phyloP scores from a whole-genome alignment of 2,888 invertebrate species.

The Phyllotreta striolata region DNA sequence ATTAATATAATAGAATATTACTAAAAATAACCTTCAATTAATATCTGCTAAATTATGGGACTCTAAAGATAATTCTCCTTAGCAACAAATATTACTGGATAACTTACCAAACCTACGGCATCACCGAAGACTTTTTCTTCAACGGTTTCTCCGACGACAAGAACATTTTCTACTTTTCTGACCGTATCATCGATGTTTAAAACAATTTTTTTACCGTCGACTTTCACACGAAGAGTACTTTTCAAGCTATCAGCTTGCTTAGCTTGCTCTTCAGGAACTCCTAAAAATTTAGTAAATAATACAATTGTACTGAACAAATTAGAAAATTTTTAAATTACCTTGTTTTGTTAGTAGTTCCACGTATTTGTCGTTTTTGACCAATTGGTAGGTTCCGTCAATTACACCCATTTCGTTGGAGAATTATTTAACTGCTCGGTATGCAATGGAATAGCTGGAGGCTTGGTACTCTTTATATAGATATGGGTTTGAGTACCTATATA shows the following conservation, averaged over 20 bases:
- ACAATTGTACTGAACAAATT: slow-evolving; percentile 18
- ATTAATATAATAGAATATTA: too few species aligned
- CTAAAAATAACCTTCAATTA: too few species aligned
- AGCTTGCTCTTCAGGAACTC: slow-evolving; percentile 42
- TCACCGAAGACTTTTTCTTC: slow-evolving; percentile 42
- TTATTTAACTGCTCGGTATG: not conserved
- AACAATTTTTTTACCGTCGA: slow-evolving; percentile 44
- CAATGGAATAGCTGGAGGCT: not conserved
- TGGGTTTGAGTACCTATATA: too few species aligned
- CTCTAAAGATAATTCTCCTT: not conserved
- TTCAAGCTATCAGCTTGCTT: slow-evolving; percentile 37
- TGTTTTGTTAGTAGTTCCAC: slow-evolving; percentile 41
- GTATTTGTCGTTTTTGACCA: slow-evolving; percentile 47
- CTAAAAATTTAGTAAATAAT: slow-evolving; percentile 24
- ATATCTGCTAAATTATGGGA: not conserved
- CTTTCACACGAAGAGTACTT: slow-evolving; percentile 34
- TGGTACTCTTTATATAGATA: not conserved
- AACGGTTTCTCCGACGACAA: slow-evolving; percentile 43
- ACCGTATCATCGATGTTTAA: slow-evolving; percentile 34
- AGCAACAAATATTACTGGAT: not conserved
- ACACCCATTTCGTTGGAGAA: slow-evolving; percentile 42
- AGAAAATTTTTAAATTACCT: slow-evolving; percentile 38
- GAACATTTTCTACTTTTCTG: slow-evolving; percentile 23
- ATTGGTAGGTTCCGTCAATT: slow-evolving; percentile 46
- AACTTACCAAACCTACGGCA: slow-evolving; percentile 38